Evolutionary conservation across 1,140 invertebrate species (phyloP), one percentile per base, ranked within the genome.

Genomic region (Drosophila willistoni): DNA sequence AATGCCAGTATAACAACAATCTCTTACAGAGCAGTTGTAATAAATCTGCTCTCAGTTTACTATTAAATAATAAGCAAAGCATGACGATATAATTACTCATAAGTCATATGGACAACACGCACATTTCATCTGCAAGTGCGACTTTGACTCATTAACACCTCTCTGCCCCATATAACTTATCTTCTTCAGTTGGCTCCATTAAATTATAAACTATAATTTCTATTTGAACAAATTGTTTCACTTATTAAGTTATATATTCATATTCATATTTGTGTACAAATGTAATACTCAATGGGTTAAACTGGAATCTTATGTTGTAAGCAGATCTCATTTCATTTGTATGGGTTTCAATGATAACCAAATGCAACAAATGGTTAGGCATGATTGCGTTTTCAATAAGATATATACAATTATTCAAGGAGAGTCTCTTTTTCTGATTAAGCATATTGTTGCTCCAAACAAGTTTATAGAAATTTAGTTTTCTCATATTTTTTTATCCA

Each of bases 331-430:
- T 14, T 34, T 74, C 67, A 36, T 59, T 76, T 61, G 66, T 77
- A 65, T 34, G 67, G 62, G 54, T 77, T 77, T 77, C 59, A 61
- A 39, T 10, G 29, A 69, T 47, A 64, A 56, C n/a, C 57, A 44
- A 76, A 60, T 57, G 63, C 33, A 51, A 34, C 56, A 39, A 56
- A 62, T 62, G 25, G 79, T 82, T 64, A 61, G 42, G 79, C 79
- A 65, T 56, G 25, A 78, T 60, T 75, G 79, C n/a, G 10, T 14
- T 51, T 44, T 59, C 7, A 34, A 19, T 39, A 19, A 59, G 5
- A 19, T 39, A 36, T 54, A 41, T 54, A 12, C 55, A 63, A 3
- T 22, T 51, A 12, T 22, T 10, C 19, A 51, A 22, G 44, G 9
- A 22, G 44, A 22, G 44, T 51, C 9, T 19, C 44, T 51, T 22